phyloP scores from a whole-genome alignment of 2,888 invertebrate species.

The Dermolepida albohirtum region DNA sequence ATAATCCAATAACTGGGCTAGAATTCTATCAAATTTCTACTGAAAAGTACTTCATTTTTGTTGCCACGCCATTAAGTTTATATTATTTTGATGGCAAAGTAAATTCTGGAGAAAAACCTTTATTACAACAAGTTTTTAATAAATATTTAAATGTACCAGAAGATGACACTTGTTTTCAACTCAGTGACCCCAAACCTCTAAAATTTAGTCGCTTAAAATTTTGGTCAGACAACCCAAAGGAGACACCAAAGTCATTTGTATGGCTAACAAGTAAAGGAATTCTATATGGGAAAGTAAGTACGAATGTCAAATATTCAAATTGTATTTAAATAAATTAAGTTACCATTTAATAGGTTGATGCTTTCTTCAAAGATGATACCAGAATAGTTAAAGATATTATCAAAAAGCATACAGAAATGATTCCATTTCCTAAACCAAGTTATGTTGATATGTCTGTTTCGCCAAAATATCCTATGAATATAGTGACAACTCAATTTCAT shows the following conservation, averaged over 20 bases:
- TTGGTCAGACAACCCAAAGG: conserved; percentile 75
- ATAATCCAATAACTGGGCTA: conserved; percentile 87
- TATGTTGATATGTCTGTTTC: conserved; percentile 59
- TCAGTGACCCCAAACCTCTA: conserved; percentile 69
- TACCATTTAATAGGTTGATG: conserved; percentile 65
- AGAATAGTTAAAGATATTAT: conserved; percentile 48
- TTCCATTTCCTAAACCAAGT: conserved; percentile 61
- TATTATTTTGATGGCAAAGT: conserved; percentile 90
- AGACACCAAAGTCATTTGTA: conserved; percentile 80
- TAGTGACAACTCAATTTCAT: conserved; percentile 92
- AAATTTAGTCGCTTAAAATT: conserved; percentile 85
- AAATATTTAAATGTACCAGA: conserved; percentile 80
- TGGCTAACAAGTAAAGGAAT: conserved; percentile 91
- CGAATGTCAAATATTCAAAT: not conserved
- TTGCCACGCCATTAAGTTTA: conserved; percentile 84
- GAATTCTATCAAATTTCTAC: conserved; percentile 82
- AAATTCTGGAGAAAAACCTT: conserved; percentile 81
- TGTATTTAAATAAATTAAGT: not conserved
- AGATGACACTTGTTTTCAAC: conserved; percentile 75
- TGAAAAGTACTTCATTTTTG: conserved; percentile 84
- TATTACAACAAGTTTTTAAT: conserved; percentile 84
- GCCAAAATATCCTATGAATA: conserved; percentile 73
- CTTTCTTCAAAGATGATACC: conserved; percentile 61
- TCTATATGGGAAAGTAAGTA: conserved; percentile 78
- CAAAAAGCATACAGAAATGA: conserved; percentile 51